Conservation (phyloP, 2,113 vertebrate species). For the Periophthalmodon schlosseri region DNA sequence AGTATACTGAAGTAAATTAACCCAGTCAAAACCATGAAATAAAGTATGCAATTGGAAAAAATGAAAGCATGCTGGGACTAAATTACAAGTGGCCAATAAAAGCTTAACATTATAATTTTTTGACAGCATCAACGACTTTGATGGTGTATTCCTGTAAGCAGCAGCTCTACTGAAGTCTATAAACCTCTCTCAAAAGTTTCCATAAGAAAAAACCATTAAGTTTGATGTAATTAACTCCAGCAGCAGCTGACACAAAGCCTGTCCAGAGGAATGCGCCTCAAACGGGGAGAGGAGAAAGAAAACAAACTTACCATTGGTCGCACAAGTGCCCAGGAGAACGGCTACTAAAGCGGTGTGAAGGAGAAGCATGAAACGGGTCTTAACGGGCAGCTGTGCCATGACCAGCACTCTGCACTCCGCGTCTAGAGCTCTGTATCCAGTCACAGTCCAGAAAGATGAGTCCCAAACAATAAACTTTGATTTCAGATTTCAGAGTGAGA, state of each 20-base stretch:
- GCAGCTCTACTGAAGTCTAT: neutral
- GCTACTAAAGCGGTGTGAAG: conserved; percentile 11
- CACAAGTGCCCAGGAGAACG: conserved; percentile 17
- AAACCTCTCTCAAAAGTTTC: neutral
- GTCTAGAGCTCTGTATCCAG: neutral
- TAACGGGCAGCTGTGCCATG: conserved; percentile 47
- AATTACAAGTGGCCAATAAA: neutral
- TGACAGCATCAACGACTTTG: neutral
- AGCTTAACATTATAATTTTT: neutral
- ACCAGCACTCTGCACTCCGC: neutral
- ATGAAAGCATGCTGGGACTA: neutral
- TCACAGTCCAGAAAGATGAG: neutral
- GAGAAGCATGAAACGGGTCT: conserved; percentile 30
- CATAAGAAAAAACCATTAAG: neutral
- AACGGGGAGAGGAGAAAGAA: neutral
- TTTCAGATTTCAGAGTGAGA: neutral
- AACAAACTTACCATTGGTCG: conserved; percentile 50
- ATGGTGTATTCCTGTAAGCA: neutral
- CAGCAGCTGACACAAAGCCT: neutral
- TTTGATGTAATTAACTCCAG: neutral
- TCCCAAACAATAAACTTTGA: neutral
- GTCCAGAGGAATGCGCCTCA: conserved; percentile 7
- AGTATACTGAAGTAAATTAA: no score
- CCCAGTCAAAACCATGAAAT: neutral
- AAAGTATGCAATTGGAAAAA: neutral